Conservation (phyloP, 2,113 vertebrate species). For the Leuciscus idus region DNA sequence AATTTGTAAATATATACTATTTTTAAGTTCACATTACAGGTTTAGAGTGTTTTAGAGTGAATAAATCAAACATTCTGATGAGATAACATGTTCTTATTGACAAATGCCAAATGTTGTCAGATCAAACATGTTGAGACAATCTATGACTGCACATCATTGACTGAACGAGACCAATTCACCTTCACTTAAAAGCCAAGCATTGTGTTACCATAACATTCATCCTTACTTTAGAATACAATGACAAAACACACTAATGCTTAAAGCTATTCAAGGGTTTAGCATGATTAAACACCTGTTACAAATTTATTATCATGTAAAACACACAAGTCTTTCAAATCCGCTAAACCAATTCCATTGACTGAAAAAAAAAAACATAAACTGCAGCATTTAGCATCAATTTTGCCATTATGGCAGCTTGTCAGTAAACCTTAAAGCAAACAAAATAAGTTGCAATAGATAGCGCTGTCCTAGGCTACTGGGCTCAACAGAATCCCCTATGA, state of each 20-base stretch:
- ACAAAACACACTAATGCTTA: not conserved
- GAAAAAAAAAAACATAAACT: not conserved
- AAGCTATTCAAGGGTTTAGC: conserved; percentile 11
- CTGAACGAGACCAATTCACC: too few relatives aligned
- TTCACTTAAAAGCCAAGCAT: too few relatives aligned
- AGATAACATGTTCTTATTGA: not conserved
- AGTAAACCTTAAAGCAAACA: conserved; percentile 2
- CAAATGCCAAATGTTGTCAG: not conserved
- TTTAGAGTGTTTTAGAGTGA: not conserved
- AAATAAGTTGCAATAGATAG: conserved; percentile 14
- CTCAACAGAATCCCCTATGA: conserved; percentile 71
- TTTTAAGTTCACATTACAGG: not conserved
- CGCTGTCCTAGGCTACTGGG: not conserved
- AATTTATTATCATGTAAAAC: not conserved
- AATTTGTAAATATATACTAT: too few relatives aligned
- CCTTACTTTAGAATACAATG: not conserved
- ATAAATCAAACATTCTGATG: not conserved
- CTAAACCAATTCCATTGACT: not conserved
- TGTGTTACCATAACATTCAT: not conserved
- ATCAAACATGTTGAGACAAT: not conserved
- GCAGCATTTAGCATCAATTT: not conserved
- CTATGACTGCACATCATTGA: too few relatives aligned
- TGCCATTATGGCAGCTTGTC: conserved; percentile 2
- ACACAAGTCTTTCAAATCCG: not conserved
- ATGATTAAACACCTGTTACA: not conserved